A percentile compares a stretch with the other conserved stretches of the same genome.
Evolutionary conservation across 2,113 vertebrate species (phyloP).

Genomic region (Oryzias woworae): DNA sequence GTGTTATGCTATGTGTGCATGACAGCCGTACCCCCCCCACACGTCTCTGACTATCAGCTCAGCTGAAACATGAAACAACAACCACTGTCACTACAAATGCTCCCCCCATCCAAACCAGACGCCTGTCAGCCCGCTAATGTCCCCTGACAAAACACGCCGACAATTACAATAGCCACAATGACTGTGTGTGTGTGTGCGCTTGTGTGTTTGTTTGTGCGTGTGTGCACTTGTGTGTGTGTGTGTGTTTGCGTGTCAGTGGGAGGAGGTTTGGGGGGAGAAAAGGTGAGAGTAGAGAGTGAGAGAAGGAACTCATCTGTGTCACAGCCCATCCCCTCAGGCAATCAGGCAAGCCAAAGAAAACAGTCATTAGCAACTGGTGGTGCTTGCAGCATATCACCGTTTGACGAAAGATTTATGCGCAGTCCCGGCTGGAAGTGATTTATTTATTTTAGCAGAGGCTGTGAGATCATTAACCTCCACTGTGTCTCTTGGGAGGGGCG

Average conservation of each 20-base stretch:
- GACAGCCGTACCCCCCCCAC: slow-evolving; percentile 37
- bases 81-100: slow-evolving; percentile 64
- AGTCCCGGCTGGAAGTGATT: slow-evolving; percentile 70
- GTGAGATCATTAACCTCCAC: slow-evolving; percentile 81
- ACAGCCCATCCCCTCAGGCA: slow-evolving; percentile 63
- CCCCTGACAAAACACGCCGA: slow-evolving; percentile 80
- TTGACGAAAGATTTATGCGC: slow-evolving; percentile 80
- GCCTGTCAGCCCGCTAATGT: slow-evolving; percentile 77
- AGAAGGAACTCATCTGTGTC: slow-evolving; percentile 70
- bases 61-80: slow-evolving; percentile 57
- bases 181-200: slow-evolving; percentile 14
- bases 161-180: slow-evolving; percentile 75
- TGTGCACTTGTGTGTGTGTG: slow-evolving; percentile 24
- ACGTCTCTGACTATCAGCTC: slow-evolving; percentile 53
- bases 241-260: slow-evolving; percentile 3
- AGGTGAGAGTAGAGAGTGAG: slow-evolving; percentile 42
- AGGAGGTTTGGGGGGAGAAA: not conserved
- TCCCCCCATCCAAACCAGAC: slow-evolving; percentile 56
- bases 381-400: slow-evolving; percentile 72
- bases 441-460: slow-evolving; percentile 72
- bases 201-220: not conserved
- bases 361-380: slow-evolving; percentile 80
- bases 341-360: slow-evolving; percentile 59
- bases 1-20: slow-evolving; percentile 20
- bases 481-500: slow-evolving; percentile 70